Percentiles rank a stretch among this genome's conserved stretches.
Evolutionary conservation across 2,797 vertebrate species (phyloP).

Genomic region (Sebastes vulpes): DNA sequence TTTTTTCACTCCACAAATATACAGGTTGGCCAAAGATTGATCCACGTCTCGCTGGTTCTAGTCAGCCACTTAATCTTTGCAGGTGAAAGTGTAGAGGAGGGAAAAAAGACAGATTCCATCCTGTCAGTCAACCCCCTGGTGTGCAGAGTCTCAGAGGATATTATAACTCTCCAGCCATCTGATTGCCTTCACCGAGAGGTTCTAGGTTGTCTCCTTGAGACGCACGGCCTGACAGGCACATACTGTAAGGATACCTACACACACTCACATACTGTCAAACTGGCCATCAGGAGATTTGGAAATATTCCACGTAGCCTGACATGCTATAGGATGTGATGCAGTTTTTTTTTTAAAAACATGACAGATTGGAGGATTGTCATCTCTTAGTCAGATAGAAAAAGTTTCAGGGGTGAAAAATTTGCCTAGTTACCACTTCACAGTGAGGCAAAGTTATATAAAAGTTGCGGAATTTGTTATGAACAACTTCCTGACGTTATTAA

Average conservation of each 20-base stretch:
- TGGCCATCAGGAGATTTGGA: constrained; percentile 50
- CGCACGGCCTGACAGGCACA: constrained; percentile 54
- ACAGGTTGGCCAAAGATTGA: constrained; percentile 14
- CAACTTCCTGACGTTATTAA: not conserved
- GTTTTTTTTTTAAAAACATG: not conserved
- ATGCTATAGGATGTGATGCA: constrained; percentile 1
- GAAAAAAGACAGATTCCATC: constrained; percentile 17
- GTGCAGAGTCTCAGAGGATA: constrained; percentile 66
- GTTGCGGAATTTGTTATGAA: not conserved
- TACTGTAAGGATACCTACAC: constrained; percentile 46
- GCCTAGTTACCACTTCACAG: not conserved
- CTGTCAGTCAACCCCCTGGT: constrained; percentile 65
- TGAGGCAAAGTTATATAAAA: not conserved
- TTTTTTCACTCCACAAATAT: not conserved
- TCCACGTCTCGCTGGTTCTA: constrained; percentile 5
- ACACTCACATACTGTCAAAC: constrained; percentile 49
- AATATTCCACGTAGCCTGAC: constrained; percentile 21
- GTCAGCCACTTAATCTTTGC: constrained; percentile 27
- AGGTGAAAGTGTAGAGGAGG: constrained; percentile 37
- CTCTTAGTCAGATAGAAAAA: constrained; percentile 15
- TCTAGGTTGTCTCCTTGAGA: constrained; percentile 51
- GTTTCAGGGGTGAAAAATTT: not conserved
- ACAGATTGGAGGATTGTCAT: constrained; percentile 31
- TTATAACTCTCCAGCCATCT: constrained; percentile 66
- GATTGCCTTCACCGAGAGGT: constrained; percentile 63